Evolutionary conservation across 2,113 vertebrate species (phyloP), one percentile per base, ranked within the genome.

Genomic region (Heterochromis multidens): DNA sequence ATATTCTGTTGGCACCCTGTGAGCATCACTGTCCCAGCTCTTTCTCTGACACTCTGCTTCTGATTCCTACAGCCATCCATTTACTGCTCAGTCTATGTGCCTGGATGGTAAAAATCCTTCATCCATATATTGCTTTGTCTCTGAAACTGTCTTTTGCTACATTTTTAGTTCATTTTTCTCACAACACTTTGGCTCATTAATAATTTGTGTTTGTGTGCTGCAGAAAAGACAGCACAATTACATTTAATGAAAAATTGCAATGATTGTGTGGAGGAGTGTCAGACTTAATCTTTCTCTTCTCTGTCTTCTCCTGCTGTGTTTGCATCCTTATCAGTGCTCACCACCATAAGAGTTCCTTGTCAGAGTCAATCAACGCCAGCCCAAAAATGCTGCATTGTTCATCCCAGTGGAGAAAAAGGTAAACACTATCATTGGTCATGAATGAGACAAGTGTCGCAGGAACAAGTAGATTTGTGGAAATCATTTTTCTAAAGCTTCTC

Each of bases 391-490:
- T 29, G 60, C 13, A 58, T 76, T 88, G 67, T 81, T 91, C 31
- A 63, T 80, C 63, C 79, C 40, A 29, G 46, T 27, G 27, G 58
- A 27, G 62, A 72, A 78, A 83, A 84, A 83, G 56, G 65, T 89
- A 90, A 85, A 86, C 65, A 52, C 21, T 11, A 46, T 77, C 61
- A 60, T 31, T 54, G 76, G 82, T 88, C 84, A 85, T 33, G 33
- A 84, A 59, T 80, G 40, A 80, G 61, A 83, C 4, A 1, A 61
- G 31, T 78, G 82, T 86, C 79, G 65, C 60, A n/a, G 74, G 13
- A 70, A 88, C 25, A 81, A 62, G 37, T 25, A 31, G 57, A 78
- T 82, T 81, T 72, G 56, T 46, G 37, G 65, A 83, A 83, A 86
- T 77, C 7, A 9, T 85, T 88, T 74, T 67, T 85, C 78, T 52